Base-by-base conservation (phyloP, 2,888 invertebrate genomes). In the Penaeus monodon region DNA sequence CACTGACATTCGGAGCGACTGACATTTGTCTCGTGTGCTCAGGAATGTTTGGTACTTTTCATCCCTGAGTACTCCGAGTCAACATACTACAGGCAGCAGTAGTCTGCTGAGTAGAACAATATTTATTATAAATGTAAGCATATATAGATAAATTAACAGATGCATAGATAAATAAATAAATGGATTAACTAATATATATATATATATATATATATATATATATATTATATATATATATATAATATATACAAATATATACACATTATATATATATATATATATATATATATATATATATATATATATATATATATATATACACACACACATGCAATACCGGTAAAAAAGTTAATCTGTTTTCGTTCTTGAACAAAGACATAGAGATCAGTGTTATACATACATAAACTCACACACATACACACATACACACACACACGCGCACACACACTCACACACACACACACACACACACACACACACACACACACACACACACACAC, bases 271-370 rank as follows among this genome's bases (percentile, higher is more conserved):
- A 73, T 73, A 73, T 73, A 73, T 73, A 73, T 73, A 73, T 73
- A 73, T 73, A 73, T 73, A 73, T 73, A 73, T 73, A 73, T 73
- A 73, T 73, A 73, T 73, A 73, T 73, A 73, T 73, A 73, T 73
- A 73, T 73, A 73, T 73, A 73, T 73, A 73, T 73, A 73, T 73
- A 73, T 73, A 73, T 73, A 73, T 73, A 73, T 73, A 73, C 33
- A 73, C 22, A 73, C 22, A 73, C 22, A 73, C 22, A 17, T 33
- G 17, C 8, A 27, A 68, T 68, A 68, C 10, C n/a, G n/a, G n/a
- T n/a, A n/a, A n/a, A n/a, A n/a, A n/a, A n/a, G n/a, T n/a, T n/a
- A n/a, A n/a, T n/a, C n/a, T n/a, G n/a, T n/a, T n/a, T n/a, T n/a
- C n/a, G n/a, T n/a, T n/a, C n/a, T n/a, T n/a, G n/a, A n/a, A n/a